Base-by-base conservation (phyloP, 2,113 vertebrate genomes). In the Hippopotamus amphibius region DNA sequence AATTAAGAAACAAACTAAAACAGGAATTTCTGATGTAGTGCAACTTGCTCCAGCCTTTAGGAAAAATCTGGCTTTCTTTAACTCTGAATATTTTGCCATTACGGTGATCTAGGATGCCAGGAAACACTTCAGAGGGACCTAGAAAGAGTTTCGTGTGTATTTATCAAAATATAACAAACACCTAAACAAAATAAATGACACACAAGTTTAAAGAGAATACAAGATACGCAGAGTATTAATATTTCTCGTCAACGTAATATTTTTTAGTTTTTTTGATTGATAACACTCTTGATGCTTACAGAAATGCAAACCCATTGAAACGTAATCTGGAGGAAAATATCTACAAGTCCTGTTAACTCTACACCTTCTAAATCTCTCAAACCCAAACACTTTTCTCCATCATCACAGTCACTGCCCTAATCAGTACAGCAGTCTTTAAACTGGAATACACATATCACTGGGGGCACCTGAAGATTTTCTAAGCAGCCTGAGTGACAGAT, bases 101-200 rank as follows among this genome's bases (percentile, higher is more conserved):
- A 41, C 1, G 57, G 50, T 43, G 28, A 48, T 53, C 33, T n/a
- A 53, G 30, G 37, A 87, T 37, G 28, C 41, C 19, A 80, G 26
- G 24, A 86, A 94, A 74, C 61, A 82, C 3, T 28, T 81, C 21
- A 37, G 48, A 82, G 48, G 43, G 14, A n/a, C 30, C 48, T 66
- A 72, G 11, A 19, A 93, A 88, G 41, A 74, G 14, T 80, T 80
- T 66, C 37, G 19, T 16, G 63, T 90, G 11, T 72, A 43, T 68
- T 96, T 96, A 63, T 92, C 65, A 93, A 80, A 63, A 61, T 46
- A 66, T 17, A 96, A 94, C 72, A 85, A 65, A 84, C 8, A 48
- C 28, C 69, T 86, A 89, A 92, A 97, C 41, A 80, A 83, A 93
- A 48, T 96, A 83, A 48, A 93, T 69, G 69, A 74, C n/a, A 93